Base-by-base conservation (phyloP, 2,113 vertebrate species). In the Pituophis catenifer region DNA sequence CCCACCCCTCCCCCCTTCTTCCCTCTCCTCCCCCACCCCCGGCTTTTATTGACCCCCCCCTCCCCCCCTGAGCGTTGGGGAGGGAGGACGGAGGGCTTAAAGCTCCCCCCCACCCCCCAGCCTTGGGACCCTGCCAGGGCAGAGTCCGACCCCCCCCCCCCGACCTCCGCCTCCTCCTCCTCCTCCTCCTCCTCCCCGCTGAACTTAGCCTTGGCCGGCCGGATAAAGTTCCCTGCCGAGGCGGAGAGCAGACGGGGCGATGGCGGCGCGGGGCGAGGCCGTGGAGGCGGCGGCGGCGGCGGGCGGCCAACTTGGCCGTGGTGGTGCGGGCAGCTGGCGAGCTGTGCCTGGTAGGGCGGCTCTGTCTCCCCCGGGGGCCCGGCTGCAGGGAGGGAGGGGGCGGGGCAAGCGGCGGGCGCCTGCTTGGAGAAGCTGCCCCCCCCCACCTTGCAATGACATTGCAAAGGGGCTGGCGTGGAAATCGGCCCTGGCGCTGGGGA, bases 311-410 rank as follows among this genome's bases (percentile, higher is more conserved):
- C 70, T 75, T 93, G 19, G 89, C 92, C 3, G 92, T 93, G 92
- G 92, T 93, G 89, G 92, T 90, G 70, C 92, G 86, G 52, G 52
- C 33, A 19, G 55, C 75, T 8, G 92, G 92, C 10, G 92, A 93
- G 26, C 8, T 93, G 89, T 89, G 92, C 70, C 55, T 93, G 92
- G 92, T 93, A 90, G 26, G 92, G 38, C 87, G 23, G 50, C 87
- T 48, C 81, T 10, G 59, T 26, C 13, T 10, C 33, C 33, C 38
- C 38, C 81, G 62, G 29, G 65, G 29, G 65, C 65, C 65, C 29
- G 0, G 29, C 65, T 10, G 24, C 8, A 26, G 26, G 62, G 62
- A 12, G 0, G 11, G 62, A 3, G 0, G 59, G 26, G 1, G 38
- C 1, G 38, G 1, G 62, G 44, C 44, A 44, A 44, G 44, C 48